Evolutionary conservation across 2,797 vertebrate genomes (phyloP), one percentile per base, ranked within the genome.

Genomic region (Psittacula derbiana): DNA sequence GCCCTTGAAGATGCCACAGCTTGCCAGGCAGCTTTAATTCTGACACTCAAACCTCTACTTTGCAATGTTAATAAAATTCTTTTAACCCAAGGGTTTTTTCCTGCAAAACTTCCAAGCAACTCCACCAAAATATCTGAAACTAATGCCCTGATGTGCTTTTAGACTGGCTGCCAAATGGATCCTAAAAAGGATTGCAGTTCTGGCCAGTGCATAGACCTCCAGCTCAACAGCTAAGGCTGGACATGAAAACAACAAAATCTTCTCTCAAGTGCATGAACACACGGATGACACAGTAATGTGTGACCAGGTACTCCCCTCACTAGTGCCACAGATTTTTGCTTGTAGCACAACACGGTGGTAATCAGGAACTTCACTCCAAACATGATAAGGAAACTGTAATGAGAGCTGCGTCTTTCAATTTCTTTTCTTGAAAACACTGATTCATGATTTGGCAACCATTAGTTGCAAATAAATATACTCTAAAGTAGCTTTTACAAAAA

Each of bases 21-120:
- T 90, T 93, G 50, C 88, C 73, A 72, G 80, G 40, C 62, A 88
- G 74, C 83, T 91, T 88, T 75, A 81, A 61, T 69, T 73, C 73
- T 86, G 74, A 84, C 80, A 88, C 73, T 92, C 76, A 61, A 27
- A 80, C 86, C 65, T 74, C 87, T 80, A 17, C n/a, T 92, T 91
- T 72, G 53, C 65, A 72, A 78, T 53, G 38, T 75, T 91, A 90
- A 90, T 88, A 88, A 80, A 71, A 83, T 69, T 72, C 38, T 80
- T 90, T 75, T 66, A 58, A 83, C n/a, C 30, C 24, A 24, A 58
- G 28, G 47, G 7, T 8, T 17, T 74, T 55, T 78, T 74, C 60
- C 28, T 74, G 23, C 25, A 80, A 43, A 2, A 2, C 5, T 69
- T 84, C 73, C 62, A 90, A 57, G 13, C 17, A 55, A 53, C n/a